Evolutionary conservation across 2,113 vertebrate species (phyloP), one percentile per base, ranked within the genome.

Genomic region (Dascyllus trimaculatus): DNA sequence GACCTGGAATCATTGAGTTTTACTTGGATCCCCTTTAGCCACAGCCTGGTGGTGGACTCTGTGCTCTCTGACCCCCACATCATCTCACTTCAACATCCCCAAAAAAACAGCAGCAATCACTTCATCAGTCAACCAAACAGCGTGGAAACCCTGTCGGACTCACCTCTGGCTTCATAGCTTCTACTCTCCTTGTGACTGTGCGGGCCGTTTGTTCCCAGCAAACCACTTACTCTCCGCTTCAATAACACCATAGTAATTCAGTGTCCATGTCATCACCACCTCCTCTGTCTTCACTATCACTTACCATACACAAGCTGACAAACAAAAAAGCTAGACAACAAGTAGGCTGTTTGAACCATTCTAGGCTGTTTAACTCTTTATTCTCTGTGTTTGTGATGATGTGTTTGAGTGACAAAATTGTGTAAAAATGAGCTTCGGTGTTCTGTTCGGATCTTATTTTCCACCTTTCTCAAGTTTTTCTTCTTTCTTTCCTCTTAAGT

Each of bases 351-450:
- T 78, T 81, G 61, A 86, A 74, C 63, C 62, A 59, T 90, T 78
- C 57, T 82, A 91, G 73, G 83, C 80, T 83, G 67, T 93, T 85
- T 78, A 89, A 90, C 89, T 85, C 85, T 85, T 79, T 87, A 78
- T 78, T 87, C 76, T 89, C 73, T 83, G 78, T 92, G 88, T 89
- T 93, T 81, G 91, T 95, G 91, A 89, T 90, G 82, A 88, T 76
- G 94, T 95, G 92, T 93, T 92, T 87, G 86, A 92, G 88, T 95
- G 92, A 91, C 69, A 83, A 77, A 78, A 48, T 58, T 59, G 85
- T 92, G 74, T 70, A 89, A 85, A 88, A 87, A 73, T 73, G 58
- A 90, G 85, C 76, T 87, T 80, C 75, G 72, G 85, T 90, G 85
- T 89, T 89, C 62, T 54, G 63, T 88, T 89, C 13, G 22, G 26